Percentiles rank a stretch among this genome's conserved stretches.
phyloP scores from a whole-genome alignment of 1,140 invertebrate species.

The Zeugodacus cucurbitae region DNA sequence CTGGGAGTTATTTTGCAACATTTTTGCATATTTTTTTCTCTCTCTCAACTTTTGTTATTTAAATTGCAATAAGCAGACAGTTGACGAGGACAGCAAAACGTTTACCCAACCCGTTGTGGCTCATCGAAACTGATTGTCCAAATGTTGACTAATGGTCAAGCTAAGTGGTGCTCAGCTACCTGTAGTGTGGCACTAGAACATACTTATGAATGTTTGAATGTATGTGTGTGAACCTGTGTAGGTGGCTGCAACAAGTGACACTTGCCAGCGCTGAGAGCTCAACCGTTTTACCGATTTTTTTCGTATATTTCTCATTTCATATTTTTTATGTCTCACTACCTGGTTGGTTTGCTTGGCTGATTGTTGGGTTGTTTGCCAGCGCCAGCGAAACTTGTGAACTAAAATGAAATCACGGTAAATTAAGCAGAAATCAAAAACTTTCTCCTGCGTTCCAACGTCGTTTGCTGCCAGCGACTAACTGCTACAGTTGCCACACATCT shows the following conservation, averaged over 20 bases:
- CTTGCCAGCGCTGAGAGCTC: background rate
- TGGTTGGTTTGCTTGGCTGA: background rate
- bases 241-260: slow-evolving; percentile 20
- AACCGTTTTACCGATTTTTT: background rate
- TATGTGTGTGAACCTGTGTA: background rate
- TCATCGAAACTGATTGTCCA: slow-evolving; percentile 10
- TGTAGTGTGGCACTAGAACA: background rate
- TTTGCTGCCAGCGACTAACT: background rate
- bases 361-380: background rate
- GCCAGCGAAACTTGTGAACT: background rate
- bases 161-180: slow-evolving; percentile 14
- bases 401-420: slow-evolving; percentile 46
- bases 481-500: background rate
- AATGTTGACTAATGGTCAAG: slow-evolving; percentile 30
- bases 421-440: slow-evolving; percentile 47
- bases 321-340: background rate
- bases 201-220: background rate
- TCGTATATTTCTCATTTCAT: background rate
- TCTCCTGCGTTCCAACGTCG: slow-evolving; percentile 13
- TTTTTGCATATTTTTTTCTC: background rate
- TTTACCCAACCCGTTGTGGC: background rate
- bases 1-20: background rate
- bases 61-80: slow-evolving; percentile 16
- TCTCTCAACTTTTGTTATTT: background rate
- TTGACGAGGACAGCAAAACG: slow-evolving; percentile 13